These are phyloP conservation scores for Halcyon senegalensis DNA, from an alignment of 2,113 vertebrate genomes.

Conservation along the genomic window DNA sequence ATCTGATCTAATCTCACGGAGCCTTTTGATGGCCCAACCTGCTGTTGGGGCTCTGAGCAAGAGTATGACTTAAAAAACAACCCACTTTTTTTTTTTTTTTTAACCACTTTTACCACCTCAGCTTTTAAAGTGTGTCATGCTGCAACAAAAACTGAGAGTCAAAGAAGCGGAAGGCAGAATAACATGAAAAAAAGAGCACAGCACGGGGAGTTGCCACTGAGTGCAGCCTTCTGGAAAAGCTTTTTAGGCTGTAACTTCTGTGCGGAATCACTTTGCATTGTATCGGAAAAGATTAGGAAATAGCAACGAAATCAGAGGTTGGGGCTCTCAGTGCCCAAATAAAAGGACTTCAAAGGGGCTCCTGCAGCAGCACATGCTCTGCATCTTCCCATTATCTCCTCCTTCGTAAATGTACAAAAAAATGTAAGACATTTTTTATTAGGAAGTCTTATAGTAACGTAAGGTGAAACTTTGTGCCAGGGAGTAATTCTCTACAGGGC, in stretches of 20 bases:
- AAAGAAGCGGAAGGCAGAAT: background rate
- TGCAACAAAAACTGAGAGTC: background rate
- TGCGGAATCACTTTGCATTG: background rate
- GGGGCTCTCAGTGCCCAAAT: background rate
- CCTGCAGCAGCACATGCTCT: accelerated
- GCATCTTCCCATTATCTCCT: accelerated
- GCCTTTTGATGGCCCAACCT: background rate
- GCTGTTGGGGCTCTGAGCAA: accelerated
- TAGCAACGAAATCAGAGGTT: background rate
- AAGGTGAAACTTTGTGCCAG: accelerated
- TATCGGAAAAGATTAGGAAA: background rate
- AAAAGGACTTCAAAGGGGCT: background rate
- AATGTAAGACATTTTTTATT: accelerated
- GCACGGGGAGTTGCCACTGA: accelerated
- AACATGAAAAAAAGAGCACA: background rate
- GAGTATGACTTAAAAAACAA: background rate
- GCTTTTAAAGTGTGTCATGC: background rate
- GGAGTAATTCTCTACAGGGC: background rate
- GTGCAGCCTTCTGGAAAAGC: background rate
- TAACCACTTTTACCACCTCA: background rate
- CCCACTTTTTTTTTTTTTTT: background rate
- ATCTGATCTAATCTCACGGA: background rate
- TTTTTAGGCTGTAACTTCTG: background rate
- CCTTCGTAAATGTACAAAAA: accelerated
- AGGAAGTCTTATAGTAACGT: accelerated